phyloP scores from a whole-genome alignment of 2,113 vertebrate genomes.

The Halcyon senegalensis region DNA sequence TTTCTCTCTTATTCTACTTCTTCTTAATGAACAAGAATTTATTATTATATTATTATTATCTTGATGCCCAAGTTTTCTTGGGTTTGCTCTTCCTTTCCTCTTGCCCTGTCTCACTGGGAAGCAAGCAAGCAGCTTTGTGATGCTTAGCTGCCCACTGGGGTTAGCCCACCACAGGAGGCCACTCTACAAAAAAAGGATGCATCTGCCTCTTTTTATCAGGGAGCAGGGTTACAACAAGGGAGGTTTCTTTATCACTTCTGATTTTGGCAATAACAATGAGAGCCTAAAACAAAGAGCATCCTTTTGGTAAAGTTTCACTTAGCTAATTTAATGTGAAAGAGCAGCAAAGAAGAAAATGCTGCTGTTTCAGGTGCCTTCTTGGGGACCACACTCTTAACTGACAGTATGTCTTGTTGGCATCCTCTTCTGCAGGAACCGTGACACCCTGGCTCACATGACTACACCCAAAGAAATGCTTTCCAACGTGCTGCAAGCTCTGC shows the following conservation, averaged over 20 bases:
- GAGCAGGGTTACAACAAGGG: background rate
- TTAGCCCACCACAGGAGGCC: background rate
- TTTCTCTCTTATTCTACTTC: background rate
- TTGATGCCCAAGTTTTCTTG: background rate
- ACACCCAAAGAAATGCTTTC: conserved; percentile 69
- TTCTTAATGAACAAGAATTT: background rate
- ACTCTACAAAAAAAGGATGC: background rate
- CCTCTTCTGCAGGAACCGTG: conserved; percentile 34
- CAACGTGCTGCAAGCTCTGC: conserved; percentile 63
- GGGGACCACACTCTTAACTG: background rate
- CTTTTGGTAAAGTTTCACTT: background rate
- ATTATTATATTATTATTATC: background rate
- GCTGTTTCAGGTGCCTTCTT: background rate
- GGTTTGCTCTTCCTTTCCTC: background rate
- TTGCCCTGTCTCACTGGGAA: background rate
- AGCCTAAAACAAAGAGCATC: background rate
- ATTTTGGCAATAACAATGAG: background rate
- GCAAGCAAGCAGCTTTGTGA: fast-evolving
- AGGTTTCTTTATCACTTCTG: background rate
- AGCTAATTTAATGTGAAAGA: background rate
- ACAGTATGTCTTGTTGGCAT: background rate
- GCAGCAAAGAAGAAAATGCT: background rate
- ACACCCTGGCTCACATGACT: conserved; percentile 75
- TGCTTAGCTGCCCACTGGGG: background rate
- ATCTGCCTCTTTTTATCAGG: background rate